A percentile compares a stretch with the other conserved stretches of the same genome.
Conservation (phyloP, 1,140 invertebrate species). For the Zaprionus davidi region DNA sequence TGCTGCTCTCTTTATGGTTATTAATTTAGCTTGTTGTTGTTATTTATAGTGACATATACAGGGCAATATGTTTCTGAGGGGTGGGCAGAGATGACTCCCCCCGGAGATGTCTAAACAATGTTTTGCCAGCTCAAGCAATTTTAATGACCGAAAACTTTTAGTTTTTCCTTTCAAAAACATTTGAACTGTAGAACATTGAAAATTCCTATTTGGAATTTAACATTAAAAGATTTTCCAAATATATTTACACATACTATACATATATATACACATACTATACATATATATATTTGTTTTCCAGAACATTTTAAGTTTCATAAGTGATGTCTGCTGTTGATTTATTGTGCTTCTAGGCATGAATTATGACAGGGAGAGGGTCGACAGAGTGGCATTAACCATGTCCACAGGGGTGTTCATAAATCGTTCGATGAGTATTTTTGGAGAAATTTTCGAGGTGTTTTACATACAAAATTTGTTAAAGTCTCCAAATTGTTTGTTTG, state of each 20-base stretch:
- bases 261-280: conserved; percentile 2
- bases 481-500: neutral
- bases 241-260: conserved; percentile 8
- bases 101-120: conserved; percentile 41
- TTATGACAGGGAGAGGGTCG: conserved; percentile 14
- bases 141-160: conserved; percentile 63
- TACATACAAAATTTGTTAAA: neutral
- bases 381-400: conserved; percentile 6
- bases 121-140: conserved; percentile 45
- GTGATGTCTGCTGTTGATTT: conserved; percentile 43
- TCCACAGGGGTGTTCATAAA: neutral
- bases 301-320: conserved; percentile 33
- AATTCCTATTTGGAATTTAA: conserved; percentile 7
- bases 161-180: conserved; percentile 28
- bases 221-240: conserved; percentile 36
- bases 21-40: conserved; percentile 59
- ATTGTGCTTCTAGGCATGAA: conserved; percentile 24
- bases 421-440: neutral
- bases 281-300: conserved; percentile 20
- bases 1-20: conserved; percentile 59
- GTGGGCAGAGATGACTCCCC: neutral
- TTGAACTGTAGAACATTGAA: conserved; percentile 16
- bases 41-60: conserved; percentile 80
- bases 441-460: neutral
- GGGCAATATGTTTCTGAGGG: conserved; percentile 58